Base-by-base conservation (phyloP, 1,140 invertebrate species). In the Sesamia nonagrioides region DNA sequence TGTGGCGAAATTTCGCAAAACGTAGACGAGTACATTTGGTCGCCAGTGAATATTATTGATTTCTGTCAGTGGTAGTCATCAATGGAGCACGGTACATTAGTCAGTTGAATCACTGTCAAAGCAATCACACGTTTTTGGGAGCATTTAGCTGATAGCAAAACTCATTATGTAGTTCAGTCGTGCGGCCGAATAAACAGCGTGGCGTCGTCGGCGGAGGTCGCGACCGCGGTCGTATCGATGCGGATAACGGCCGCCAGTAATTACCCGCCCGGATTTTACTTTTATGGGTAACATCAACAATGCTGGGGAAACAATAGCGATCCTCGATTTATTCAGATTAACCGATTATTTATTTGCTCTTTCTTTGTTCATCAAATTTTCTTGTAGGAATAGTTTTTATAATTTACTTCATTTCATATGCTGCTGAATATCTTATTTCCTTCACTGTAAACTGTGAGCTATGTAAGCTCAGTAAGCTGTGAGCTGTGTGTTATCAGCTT, bases 211-310 rank as follows among this genome's bases (percentile, higher is more conserved):
- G 6, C 42, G 40, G 56, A 15, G n/a, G 33, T 40, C 63, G 63
- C 63, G 9, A 45, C 52, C 40, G 54, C 78, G 69, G 56, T 58
- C 58, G 37, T 78, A 80, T 80, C 75, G 78, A 74, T 72, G 73
- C 63, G 78, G 74, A 78, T 82, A 82, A 81, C 27, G 71, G 37
- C 54, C 66, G 69, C 48, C 69, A 77, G 74, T 78, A 85, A 86
- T 88, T 81, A 82, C 78, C 73, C 79, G 21, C 54, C 48, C 78
- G 27, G 73, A 83, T 85, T 88, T 85, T 77, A 77, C 79, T 85
- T 73, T 73, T 61, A 73, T 60, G 61, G 84, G 86, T 79, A 87
- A 73, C 73, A 82, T 77, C 71, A 77, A 83, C 52, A 15, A 72
- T 75, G 61, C 60, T 60, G 37, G 17, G 40, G 35, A 33, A 42